phyloP scores from a whole-genome alignment of 2,797 vertebrate species.

The Tiaroga cobitis region DNA sequence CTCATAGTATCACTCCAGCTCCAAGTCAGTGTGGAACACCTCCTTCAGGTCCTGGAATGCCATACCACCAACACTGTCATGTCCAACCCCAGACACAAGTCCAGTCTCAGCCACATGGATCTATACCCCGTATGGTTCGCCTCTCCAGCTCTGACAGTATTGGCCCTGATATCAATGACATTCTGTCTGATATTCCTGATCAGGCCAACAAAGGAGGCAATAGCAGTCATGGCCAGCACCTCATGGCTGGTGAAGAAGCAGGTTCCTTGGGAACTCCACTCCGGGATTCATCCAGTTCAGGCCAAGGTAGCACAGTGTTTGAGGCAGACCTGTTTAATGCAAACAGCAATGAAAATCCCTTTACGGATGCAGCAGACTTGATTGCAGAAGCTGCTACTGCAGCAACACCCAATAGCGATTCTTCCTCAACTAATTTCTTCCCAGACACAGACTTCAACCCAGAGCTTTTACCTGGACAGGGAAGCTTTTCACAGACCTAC shows the following conservation, averaged over 20 bases:
- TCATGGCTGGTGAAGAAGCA: slow-evolving; percentile 78
- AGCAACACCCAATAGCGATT: slow-evolving; percentile 92
- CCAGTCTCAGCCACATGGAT: slow-evolving; percentile 74
- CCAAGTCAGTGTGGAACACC: slow-evolving; percentile 97
- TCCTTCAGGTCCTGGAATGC: slow-evolving; percentile 85
- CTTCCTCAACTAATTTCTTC: slow-evolving; percentile 95
- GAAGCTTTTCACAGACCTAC: slow-evolving; percentile 87
- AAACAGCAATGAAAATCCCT: slow-evolving; percentile 93
- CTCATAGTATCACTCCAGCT: slow-evolving; percentile 95
- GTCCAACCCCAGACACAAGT: slow-evolving; percentile 77
- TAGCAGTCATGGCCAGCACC: slow-evolving; percentile 75
- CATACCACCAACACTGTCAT: slow-evolving; percentile 78
- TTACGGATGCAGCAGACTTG: slow-evolving; percentile 92
- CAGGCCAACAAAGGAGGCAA: slow-evolving; percentile 88
- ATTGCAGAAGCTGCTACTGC: slow-evolving; percentile 90
- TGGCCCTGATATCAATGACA: slow-evolving; percentile 94
- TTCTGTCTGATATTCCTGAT: slow-evolving; percentile 95
- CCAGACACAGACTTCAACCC: slow-evolving; percentile 95
- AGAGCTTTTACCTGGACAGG: slow-evolving; percentile 88
- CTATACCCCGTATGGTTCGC: slow-evolving; percentile 84
- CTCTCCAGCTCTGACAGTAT: slow-evolving; percentile 98
- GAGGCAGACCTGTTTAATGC: slow-evolving; percentile 94
- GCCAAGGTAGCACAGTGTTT: slow-evolving; percentile 94
- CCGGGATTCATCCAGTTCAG: slow-evolving; percentile 95
- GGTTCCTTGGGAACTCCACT: slow-evolving; percentile 90